Percentiles rank a stretch among this genome's conserved stretches.
Conservation (phyloP, 1,140 invertebrate genomes). For the Paraescarpia echinospica region DNA sequence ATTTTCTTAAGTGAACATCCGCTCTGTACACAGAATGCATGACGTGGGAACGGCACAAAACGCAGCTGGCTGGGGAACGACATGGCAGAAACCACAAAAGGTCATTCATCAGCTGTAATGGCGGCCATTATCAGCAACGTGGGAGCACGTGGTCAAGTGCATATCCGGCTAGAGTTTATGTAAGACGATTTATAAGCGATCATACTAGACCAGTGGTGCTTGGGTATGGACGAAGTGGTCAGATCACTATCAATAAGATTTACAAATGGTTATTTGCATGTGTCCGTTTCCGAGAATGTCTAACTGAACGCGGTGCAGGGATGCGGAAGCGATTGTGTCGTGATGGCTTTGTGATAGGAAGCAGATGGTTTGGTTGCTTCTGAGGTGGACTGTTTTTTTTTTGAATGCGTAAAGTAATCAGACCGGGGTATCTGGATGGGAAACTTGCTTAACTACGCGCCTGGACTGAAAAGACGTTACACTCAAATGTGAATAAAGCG, state of each 20-base stretch:
- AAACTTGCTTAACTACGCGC: not conserved
- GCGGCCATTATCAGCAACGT: not conserved
- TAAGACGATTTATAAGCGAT: not conserved
- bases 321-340: not conserved
- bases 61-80: not conserved
- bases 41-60: not conserved
- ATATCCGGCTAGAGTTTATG: not conserved
- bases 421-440: not conserved
- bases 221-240: not conserved
- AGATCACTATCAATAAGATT: not conserved
- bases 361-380: not conserved
- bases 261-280: not conserved
- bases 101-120: not conserved
- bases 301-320: not conserved
- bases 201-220: not conserved
- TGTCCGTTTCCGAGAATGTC: not conserved
- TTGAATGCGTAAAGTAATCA: not conserved
- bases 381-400: not conserved
- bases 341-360: not conserved
- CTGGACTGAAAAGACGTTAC: not conserved
- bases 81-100: not conserved
- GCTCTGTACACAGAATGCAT: too few relatives aligned
- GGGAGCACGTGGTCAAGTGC: not conserved
- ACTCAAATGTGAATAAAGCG: not conserved
- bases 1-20: too few relatives aligned